A percentile compares a stretch with the other conserved stretches of the same genome.
Evolutionary conservation across 2,797 vertebrate genomes (phyloP).

Genomic region (Thripadectes ignobilis): DNA sequence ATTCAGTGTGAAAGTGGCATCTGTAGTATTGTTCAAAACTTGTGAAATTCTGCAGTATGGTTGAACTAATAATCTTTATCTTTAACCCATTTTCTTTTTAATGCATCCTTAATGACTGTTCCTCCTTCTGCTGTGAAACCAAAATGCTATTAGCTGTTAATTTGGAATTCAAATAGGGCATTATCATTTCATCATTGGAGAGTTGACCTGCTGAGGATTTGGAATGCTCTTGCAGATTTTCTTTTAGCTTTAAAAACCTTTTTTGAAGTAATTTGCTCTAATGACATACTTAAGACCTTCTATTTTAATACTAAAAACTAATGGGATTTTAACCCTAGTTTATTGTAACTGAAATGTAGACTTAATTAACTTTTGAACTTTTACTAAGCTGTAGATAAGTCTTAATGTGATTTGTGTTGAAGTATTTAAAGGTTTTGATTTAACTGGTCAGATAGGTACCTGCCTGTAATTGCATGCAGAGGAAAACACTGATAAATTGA

Average conservation of each 20-base stretch:
- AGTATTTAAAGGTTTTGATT: constrained; percentile 23
- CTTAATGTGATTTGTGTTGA: constrained; percentile 16
- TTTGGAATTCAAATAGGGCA: constrained; percentile 21
- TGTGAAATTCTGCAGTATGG: not conserved
- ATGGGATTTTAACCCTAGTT: not conserved
- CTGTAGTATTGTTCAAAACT: not conserved
- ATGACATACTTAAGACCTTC: not conserved
- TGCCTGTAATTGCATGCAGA: not conserved
- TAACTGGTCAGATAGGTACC: not conserved
- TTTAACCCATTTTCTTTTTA: constrained; percentile 33
- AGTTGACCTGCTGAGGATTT: not conserved
- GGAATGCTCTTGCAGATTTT: constrained; percentile 1
- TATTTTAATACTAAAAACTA: not conserved
- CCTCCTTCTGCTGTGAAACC: constrained; percentile 1
- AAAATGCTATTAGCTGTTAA: not conserved
- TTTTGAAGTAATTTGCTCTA: constrained; percentile 28
- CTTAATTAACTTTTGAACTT: constrained; percentile 22
- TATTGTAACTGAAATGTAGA: constrained; percentile 1
- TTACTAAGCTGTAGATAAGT: constrained; percentile 14
- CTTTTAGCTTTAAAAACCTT: not conserved
- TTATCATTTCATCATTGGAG: constrained; percentile 17
- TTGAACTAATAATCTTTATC: not conserved
- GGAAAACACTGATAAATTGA: not conserved
- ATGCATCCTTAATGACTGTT: not conserved
- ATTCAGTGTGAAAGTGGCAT: not conserved